Evolutionary conservation across 2,797 vertebrate species (phyloP).

Genomic region (Pipistrellus pipistrellus): DNA sequence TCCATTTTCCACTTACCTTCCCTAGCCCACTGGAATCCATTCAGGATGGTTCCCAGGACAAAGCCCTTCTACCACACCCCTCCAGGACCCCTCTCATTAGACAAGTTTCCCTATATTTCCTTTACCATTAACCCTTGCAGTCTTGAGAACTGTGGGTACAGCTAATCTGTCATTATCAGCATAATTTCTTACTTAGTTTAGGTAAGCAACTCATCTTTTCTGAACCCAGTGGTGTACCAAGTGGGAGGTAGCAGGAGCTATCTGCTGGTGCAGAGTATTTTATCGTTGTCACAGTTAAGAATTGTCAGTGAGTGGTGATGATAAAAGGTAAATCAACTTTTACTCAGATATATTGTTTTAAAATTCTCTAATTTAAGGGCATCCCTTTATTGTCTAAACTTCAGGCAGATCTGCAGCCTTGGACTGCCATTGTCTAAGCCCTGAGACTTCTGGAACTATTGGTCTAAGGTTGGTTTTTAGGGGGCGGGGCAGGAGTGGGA

Average conservation of each 20-base stretch:
- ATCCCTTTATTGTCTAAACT: not conserved
- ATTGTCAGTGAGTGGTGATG: not conserved
- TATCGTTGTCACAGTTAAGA: not conserved
- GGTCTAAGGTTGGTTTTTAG: not conserved
- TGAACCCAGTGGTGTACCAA: not conserved
- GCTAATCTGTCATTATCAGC: not conserved
- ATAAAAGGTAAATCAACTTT: not conserved
- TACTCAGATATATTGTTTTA: not conserved
- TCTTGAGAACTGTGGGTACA: not conserved
- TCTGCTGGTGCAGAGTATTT: not conserved
- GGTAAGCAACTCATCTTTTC: not conserved
- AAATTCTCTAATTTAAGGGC: not conserved
- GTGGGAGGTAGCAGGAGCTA: fast-evolving
- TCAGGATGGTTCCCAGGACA: too few species aligned
- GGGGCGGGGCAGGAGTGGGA: fast-evolving
- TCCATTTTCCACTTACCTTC: not conserved
- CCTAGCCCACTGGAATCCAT: not conserved
- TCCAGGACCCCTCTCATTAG: not conserved
- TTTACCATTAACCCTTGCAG: not conserved
- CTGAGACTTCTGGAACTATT: not conserved
- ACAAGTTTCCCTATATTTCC: not conserved
- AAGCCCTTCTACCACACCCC: not conserved
- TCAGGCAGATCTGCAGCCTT: not conserved
- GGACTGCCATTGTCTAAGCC: not conserved
- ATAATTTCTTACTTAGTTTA: not conserved